Evolutionary conservation across 2,113 vertebrate genomes (phyloP), one percentile per base, ranked within the genome.

Genomic region (Elaphurus davidianus): DNA sequence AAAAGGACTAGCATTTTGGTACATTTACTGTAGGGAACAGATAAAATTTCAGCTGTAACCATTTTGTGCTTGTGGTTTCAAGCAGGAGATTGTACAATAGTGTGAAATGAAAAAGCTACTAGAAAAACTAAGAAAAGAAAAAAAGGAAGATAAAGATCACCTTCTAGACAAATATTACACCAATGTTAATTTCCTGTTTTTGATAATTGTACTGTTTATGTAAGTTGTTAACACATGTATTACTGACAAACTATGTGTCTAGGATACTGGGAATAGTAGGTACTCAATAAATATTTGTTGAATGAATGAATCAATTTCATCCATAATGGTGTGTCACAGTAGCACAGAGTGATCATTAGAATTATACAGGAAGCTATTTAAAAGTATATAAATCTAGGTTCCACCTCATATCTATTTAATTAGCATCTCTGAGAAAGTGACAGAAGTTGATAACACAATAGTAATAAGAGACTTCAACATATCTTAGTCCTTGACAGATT

Each of bases 11-110:
- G 74, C n/a, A 71, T 85, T 97, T 96, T 91, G 36, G 67, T 71
- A 74, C 14, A 52, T 67, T 96, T 90, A 83, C 17, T 96, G 12
- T 92, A 95, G 64, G 82, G 91, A 95, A 55, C 45, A 96, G 64
- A 96, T 52, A 92, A 90, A 62, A 47, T 36, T 71, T 96, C 30
- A 92, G 45, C 52, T 91, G 3, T 81, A 85, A 76, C 27, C 47
- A 94, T 90, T 90, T 96, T 95, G 40, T 62, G 33, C 79, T 96
- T 95, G 81, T 43, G 52, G 40, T 86, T 91, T 86, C 16, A 84
- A 93, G n/a, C 40, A 97, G 79, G 50, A 92, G 33, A 78, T 92
- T 97, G 94, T 67, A 81, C 43, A 82, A 91, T 23, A 82, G 40
- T 40, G 23, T 85, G 27, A 92, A 94, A 47, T 64, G 50, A 76